Conservation (phyloP, 1,140 invertebrate species). For the Subanguina moxae region DNA sequence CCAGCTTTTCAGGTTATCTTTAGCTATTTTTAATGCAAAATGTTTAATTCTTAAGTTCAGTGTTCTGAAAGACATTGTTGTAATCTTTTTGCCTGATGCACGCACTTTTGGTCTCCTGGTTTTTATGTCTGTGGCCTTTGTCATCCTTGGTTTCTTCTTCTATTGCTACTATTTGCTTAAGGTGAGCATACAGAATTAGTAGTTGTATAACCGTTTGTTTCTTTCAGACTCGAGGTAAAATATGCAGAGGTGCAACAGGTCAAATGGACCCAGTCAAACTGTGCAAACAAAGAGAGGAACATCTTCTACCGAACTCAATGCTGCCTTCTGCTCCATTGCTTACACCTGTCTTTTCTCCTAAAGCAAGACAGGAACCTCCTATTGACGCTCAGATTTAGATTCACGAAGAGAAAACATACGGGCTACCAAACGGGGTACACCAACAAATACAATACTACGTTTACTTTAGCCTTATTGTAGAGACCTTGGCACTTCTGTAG, state of each 20-base stretch:
- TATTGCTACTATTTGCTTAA: slow-evolving; percentile 36
- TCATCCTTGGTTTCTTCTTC: slow-evolving; percentile 33
- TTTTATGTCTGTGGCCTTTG: slow-evolving; percentile 32
- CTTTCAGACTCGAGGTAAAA: not conserved
- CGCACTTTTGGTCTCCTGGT: slow-evolving; percentile 38
- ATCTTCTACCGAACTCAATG: not conserved
- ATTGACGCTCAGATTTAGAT: no score
- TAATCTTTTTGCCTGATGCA: slow-evolving; percentile 39
- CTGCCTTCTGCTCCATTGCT: not conserved
- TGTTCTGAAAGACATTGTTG: slow-evolving; percentile 59
- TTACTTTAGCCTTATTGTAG: no score
- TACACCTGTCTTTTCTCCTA: not conserved
- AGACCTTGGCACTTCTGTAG: no score
- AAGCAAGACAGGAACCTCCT: not conserved
- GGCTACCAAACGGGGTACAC: no score
- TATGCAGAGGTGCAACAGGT: not conserved
- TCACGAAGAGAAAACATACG: no score
- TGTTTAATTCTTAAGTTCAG: slow-evolving; percentile 61
- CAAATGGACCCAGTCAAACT: not conserved
- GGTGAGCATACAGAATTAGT: slow-evolving; percentile 11
- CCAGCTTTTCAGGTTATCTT: slow-evolving; percentile 30
- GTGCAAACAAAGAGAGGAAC: not conserved
- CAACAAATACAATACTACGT: no score
- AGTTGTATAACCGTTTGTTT: not conserved
- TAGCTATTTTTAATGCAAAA: not conserved